These are phyloP conservation scores for Erebia epiphron DNA, from an alignment of 2,888 invertebrate species.

Conservation along the genomic window DNA sequence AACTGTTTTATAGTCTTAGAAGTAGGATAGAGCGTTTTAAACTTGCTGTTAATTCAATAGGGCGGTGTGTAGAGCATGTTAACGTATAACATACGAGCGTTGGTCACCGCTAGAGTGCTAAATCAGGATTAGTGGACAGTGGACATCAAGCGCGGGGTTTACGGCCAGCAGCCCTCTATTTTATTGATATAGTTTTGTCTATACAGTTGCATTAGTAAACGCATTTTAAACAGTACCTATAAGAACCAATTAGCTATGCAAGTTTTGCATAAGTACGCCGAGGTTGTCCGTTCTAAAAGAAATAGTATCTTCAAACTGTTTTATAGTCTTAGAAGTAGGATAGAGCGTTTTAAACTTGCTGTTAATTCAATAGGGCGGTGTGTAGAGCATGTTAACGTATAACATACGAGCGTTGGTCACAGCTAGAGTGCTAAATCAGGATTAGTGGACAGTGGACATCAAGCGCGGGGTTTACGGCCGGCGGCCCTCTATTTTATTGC, in stretches of 20 bases:
- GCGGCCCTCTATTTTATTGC: conserved; percentile 68
- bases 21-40: no score
- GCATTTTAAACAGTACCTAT: no score
- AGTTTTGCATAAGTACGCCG: no score
- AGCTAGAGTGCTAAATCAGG: conserved; percentile 76
- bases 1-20: no score
- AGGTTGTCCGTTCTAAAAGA: no score
- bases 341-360: background rate
- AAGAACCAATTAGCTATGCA: no score
- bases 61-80: background rate
- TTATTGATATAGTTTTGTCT: conserved; percentile 51
- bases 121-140: conserved; percentile 79
- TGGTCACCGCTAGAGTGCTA: conserved; percentile 65
- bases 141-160: conserved; percentile 71
- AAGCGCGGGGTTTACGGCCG: conserved; percentile 70
- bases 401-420: conserved; percentile 64
- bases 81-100: conserved; percentile 60
- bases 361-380: conserved; percentile 41
- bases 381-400: conserved; percentile 59
- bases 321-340: no score
- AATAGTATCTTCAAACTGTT: no score
- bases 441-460: conserved; percentile 74
- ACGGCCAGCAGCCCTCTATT: conserved; percentile 64
- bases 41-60: background rate
- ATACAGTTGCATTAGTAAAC: no score